Evolutionary conservation across 64 coral and sea anemone species (phyloP), one percentile per base, ranked within the genome.

Genomic region (Actinia tenebrosa): DNA sequence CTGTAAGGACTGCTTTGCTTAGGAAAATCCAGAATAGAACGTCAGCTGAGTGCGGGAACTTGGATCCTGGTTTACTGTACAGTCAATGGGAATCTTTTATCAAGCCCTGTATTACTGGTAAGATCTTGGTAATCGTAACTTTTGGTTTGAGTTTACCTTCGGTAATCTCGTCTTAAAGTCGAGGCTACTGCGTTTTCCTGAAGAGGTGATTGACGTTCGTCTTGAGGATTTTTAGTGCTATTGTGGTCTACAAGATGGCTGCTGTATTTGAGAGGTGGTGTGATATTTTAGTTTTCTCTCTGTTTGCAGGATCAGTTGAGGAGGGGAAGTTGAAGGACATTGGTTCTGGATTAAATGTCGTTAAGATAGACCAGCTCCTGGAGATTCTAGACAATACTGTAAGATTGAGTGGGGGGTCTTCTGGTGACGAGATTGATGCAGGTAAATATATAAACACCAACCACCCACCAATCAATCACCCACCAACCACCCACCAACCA

Each of bases 1-100:
- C 80, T 14, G 62, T 92, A 46, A 64, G 66, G 42, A 55, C 83
- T 26, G 71, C 83, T 55, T 17, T 94, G 16, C 54, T 85, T 0
- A 42, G 56, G 83, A 85, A 59, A 59, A 85, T 43, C 19, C 15
- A 26, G 25, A 45, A 10, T 64, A 2, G 56, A 43, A 1, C 83
- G 6, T 20, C 53, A 18, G 30, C 10, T 20, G 7, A 56, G 4
- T 43, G 56, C 20, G 56, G 56, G 6, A 20, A 4, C 43, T 6
- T 22, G 50, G 79, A 81, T 45, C 44, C 79, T 81, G n/a, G 43
- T 81, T 4, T 50, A 8, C 46, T 81, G 16, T 81, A 53, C 46
- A 11, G 17, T 20, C 43, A 81, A n/a, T 81, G 79, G 79, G 79
- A 81, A 23, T 50, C 44, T 16, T 81, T 81, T 22, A 75, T 42